These are phyloP conservation scores for Cherax destructor DNA, from an alignment of 1,140 invertebrate genomes.

Conservation along the genomic window DNA sequence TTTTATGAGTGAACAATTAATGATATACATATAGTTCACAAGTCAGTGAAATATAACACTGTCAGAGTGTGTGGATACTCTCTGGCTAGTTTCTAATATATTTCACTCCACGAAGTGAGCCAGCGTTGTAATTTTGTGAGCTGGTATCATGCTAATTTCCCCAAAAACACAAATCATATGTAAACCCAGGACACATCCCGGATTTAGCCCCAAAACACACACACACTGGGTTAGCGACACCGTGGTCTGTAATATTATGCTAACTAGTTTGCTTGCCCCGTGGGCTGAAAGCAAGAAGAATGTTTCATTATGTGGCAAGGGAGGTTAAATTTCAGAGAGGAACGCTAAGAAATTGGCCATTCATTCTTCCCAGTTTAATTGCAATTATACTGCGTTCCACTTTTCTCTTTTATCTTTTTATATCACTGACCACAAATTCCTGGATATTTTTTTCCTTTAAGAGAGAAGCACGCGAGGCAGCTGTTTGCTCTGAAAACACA, in stretches of 20 bases:
- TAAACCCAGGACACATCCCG: neutral
- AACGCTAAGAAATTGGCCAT: slow-evolving; percentile 3
- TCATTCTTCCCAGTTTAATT: slow-evolving; percentile 1
- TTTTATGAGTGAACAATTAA: no score
- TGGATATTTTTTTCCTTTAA: neutral
- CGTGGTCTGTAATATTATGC: neutral
- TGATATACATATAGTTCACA: no score
- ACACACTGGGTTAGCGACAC: neutral
- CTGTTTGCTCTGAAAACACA: slow-evolving; percentile 6
- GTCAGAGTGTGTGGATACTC: no score
- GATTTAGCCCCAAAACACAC: no score
- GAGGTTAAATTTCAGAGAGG: neutral
- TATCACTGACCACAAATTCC: neutral
- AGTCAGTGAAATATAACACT: no score
- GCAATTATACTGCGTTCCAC: neutral
- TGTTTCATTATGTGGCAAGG: neutral
- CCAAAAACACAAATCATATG: no score
- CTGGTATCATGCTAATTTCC: no score
- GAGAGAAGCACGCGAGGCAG: neutral
- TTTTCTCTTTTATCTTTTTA: neutral
- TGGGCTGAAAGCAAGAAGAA: neutral
- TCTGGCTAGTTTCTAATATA: no score
- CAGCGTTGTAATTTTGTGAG: no score
- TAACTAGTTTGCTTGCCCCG: neutral
- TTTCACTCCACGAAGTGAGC: no score